Percentiles rank a stretch among this genome's conserved stretches.
Evolutionary conservation across 2,888 invertebrate species (phyloP).

Genomic region (Amitus sp.): DNA sequence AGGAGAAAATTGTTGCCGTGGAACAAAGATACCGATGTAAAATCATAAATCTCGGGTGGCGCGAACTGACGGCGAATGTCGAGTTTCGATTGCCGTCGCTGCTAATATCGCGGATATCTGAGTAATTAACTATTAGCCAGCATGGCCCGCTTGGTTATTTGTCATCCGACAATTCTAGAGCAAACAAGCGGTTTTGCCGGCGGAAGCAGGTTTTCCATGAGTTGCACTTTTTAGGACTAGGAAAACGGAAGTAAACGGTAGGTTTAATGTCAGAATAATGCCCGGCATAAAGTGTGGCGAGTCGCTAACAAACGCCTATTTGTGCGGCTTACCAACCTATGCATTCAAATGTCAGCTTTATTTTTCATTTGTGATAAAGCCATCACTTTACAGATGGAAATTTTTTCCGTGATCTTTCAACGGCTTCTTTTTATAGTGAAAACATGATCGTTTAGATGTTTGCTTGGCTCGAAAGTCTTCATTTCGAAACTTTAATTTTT

Average conservation of each 20-base stretch:
- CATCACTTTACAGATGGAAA: too few relatives aligned
- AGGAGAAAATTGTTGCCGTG: conserved; percentile 18
- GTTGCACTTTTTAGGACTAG: conserved; percentile 34
- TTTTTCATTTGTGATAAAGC: too few relatives aligned
- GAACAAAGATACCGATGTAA: conserved; percentile 30
- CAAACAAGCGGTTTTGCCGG: conserved; percentile 46
- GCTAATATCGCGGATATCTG: conserved; percentile 61
- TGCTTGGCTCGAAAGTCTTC: too few relatives aligned
- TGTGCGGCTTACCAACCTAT: too few relatives aligned
- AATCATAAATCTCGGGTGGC: conserved; percentile 33
- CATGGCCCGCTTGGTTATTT: conserved; percentile 47
- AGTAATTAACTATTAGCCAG: conserved; percentile 58
- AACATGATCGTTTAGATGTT: too few relatives aligned
- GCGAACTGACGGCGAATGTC: conserved; percentile 31
- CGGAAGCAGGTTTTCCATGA: conserved; percentile 36
- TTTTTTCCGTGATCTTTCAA: too few relatives aligned
- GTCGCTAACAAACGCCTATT: conserved; percentile 42
- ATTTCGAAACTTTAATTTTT: too few relatives aligned
- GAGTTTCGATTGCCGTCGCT: conserved; percentile 33
- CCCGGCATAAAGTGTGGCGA: conserved; percentile 61
- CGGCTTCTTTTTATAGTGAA: too few relatives aligned
- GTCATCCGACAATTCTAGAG: conserved; percentile 50
- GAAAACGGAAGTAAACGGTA: conserved; percentile 42
- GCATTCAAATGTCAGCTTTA: too few relatives aligned
- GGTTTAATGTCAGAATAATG: conserved; percentile 65